These are phyloP conservation scores for Magallana ariakensis DNA, from an alignment of 1,140 invertebrate genomes.

Conservation along the genomic window DNA sequence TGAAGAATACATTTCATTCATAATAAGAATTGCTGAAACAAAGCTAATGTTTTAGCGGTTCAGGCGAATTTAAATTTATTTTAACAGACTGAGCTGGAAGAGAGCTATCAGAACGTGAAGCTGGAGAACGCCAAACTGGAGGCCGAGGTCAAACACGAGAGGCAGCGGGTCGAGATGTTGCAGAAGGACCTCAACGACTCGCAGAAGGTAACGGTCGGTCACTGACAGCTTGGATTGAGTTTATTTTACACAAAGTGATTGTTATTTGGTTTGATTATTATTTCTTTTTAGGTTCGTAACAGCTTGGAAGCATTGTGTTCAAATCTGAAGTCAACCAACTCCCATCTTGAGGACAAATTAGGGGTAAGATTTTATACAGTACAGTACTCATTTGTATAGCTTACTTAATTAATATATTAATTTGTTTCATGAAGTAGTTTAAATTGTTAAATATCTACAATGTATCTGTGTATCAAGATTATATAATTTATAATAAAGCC, in stretches of 20 bases:
- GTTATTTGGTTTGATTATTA: too few relatives aligned
- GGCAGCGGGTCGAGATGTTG: slow-evolving; percentile 72
- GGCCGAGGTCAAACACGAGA: slow-evolving; percentile 74
- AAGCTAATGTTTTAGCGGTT: too few relatives aligned
- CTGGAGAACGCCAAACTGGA: slow-evolving; percentile 72
- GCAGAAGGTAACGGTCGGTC: slow-evolving; percentile 67
- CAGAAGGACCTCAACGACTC: slow-evolving; percentile 74
- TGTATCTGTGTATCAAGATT: too few relatives aligned
- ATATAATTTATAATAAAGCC: too few relatives aligned
- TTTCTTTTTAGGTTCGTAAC: slow-evolving; percentile 67
- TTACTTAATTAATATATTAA: not conserved
- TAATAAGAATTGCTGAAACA: too few relatives aligned
- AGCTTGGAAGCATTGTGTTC: slow-evolving; percentile 74
- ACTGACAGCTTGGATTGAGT: too few relatives aligned
- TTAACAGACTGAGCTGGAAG: slow-evolving; percentile 70
- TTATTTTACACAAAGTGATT: too few relatives aligned
- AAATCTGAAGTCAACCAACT: slow-evolving; percentile 73
- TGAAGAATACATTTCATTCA: too few relatives aligned
- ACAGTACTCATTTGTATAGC: not conserved
- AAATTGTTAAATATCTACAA: too few relatives aligned
- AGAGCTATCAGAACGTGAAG: slow-evolving; percentile 70
- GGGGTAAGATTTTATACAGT: slow-evolving; percentile 65
- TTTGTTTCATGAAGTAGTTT: not conserved
- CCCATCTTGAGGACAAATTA: slow-evolving; percentile 75
- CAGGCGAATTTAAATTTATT: too few relatives aligned